phyloP scores from a whole-genome alignment of 1,140 invertebrate species.

The Ceratitis capitata region DNA sequence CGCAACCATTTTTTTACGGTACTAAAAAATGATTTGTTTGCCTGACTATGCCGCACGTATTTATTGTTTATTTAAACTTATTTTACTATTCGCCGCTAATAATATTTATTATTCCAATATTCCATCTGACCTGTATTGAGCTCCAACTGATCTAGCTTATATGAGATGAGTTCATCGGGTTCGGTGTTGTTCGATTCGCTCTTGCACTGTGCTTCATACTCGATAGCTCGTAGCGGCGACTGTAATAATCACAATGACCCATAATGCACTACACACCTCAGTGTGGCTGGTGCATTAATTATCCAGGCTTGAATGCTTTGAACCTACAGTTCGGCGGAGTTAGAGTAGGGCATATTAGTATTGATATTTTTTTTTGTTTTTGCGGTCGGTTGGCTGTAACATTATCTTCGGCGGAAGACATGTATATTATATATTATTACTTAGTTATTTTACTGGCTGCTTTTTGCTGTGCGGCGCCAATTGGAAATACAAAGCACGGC shows the following conservation, averaged over 20 bases:
- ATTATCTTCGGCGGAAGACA: no score
- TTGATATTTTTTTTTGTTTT: no score
- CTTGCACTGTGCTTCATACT: not conserved
- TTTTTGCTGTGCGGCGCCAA: no score
- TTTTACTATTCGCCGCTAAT: not conserved
- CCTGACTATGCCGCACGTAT: not conserved
- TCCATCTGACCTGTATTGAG: not conserved
- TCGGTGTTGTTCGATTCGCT: conserved; percentile 12
- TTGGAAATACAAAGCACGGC: no score
- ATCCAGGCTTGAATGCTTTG: not conserved
- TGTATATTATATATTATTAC: no score
- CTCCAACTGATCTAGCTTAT: not conserved
- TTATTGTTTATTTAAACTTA: not conserved
- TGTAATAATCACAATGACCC: not conserved
- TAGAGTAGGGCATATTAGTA: no score
- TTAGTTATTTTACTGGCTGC: no score
- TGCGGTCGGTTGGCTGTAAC: no score
- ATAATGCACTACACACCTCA: not conserved
- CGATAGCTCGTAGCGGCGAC: no score
- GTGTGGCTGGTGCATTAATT: not conserved
- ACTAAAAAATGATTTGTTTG: conserved; percentile 25
- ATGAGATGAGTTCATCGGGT: not conserved
- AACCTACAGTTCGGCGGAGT: not conserved
- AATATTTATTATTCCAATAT: not conserved
- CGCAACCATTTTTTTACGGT: conserved; percentile 24